A percentile compares a stretch with the other conserved stretches of the same genome.
Evolutionary conservation across 2,888 invertebrate genomes (phyloP).

Genomic region (Itoplectis maculator): DNA sequence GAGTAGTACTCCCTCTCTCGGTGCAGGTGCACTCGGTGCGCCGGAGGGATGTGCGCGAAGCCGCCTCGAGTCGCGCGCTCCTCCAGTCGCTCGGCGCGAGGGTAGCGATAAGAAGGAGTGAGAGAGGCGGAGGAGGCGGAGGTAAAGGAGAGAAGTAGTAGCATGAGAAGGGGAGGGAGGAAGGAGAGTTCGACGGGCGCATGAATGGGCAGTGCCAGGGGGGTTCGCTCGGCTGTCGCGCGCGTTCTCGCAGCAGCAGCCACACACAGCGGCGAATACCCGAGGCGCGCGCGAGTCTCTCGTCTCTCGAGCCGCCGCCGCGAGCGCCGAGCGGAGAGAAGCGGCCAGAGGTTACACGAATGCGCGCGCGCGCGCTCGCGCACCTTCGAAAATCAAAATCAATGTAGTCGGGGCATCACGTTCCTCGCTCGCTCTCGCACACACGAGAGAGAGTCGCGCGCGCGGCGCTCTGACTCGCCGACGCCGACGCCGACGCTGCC

Average conservation of each 20-base stretch:
- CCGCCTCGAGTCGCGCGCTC: not conserved
- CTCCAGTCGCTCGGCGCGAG: not conserved
- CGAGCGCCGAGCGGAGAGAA: not conserved
- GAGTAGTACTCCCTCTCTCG: too few relatives aligned
- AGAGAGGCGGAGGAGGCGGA: not conserved
- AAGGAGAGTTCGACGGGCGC: conserved; percentile 67
- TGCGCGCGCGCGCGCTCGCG: conserved; percentile 76
- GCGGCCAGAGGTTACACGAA: conserved; percentile 60
- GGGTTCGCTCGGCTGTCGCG: conserved; percentile 11
- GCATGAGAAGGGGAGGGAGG: not conserved
- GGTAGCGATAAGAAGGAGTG: not conserved
- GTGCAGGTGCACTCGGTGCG: conserved; percentile 4
- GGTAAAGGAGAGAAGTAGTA: conserved; percentile 18
- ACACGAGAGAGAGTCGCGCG: too few relatives aligned
- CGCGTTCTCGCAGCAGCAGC: not conserved
- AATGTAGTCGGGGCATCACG: conserved; percentile 76
- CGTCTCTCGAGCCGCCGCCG: not conserved
- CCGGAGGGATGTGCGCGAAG: too few relatives aligned
- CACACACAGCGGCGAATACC: too few relatives aligned
- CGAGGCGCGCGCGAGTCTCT: conserved; percentile 8
- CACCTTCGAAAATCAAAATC: conserved; percentile 83
- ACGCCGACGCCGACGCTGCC: not conserved
- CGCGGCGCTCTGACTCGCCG: too few relatives aligned
- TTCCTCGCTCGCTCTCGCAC: conserved; percentile 58
- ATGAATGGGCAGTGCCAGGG: conserved; percentile 75